Evolutionary conservation across 1,140 invertebrate genomes (phyloP), one percentile per base, ranked within the genome.

Genomic region (Pomacea maculata): DNA sequence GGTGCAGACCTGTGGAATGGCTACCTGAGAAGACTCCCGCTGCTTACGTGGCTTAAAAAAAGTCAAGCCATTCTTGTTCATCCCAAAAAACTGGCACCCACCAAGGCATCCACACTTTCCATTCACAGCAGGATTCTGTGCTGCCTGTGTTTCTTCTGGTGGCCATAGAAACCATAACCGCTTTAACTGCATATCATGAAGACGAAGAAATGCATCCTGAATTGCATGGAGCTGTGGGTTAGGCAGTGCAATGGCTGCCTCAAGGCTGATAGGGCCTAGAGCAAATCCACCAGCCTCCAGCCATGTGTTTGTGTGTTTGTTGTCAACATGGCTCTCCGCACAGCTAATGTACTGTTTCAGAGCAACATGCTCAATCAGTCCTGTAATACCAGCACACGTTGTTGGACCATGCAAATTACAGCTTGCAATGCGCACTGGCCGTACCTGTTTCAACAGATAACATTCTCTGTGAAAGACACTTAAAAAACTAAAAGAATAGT

Each of bases 161-260:
- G 95, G 94, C 97, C 98, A 99, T 1, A 99, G 91, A 89, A 99
- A 99, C 96, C 97, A 98, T 14, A 99, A 92, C 81, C 97, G 93
- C 90, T 96, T 97, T 0, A 95, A 95, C 82, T 94, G 94, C 63
- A 95, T 94, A 91, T 99, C 98, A 88, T 99, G 97, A 17, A 94
- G 93, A 88, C 95, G 95, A 21, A 99, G 91, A 92, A 97, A 98
- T 74, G 85, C 84, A 72, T 92, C 85, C 80, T 93, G 92, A 52
- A 90, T 83, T 82, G 81, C 77, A 64, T 89, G 88, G 75, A 90
- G 87, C 73, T 92, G 90, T 10, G 87, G 86, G 78, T 86, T 85
- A n/a, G 86, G 87, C 64, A 90, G 84, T 14, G 90, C 88, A 72
- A 96, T 95, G 0, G 96, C 97, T n/a, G 96, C 95, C 92, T 99